Conservation (phyloP, 2,797 vertebrate genomes). For the Hippoglossus hippoglossus region DNA sequence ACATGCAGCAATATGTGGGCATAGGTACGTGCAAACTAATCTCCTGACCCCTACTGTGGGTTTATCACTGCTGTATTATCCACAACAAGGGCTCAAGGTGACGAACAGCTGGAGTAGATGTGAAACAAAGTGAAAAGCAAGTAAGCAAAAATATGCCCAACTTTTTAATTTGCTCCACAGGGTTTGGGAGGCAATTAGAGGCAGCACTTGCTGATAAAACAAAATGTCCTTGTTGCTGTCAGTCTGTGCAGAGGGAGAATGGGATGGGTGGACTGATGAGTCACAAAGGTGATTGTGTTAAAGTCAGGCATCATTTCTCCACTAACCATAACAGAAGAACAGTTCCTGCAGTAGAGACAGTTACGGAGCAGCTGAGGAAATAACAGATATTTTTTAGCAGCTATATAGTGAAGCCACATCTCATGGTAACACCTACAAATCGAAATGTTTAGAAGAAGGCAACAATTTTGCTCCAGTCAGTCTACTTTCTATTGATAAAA, state of each 20-base stretch:
- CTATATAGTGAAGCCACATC: too few species aligned
- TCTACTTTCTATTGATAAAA: too few species aligned
- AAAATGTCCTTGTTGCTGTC: slow-evolving; percentile 42
- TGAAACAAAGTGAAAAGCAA: slow-evolving; percentile 44
- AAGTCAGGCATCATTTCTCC: slow-evolving; percentile 23
- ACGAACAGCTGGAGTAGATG: slow-evolving; percentile 16
- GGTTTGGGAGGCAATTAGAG: slow-evolving; percentile 60
- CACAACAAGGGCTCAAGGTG: not conserved
- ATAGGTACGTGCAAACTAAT: not conserved
- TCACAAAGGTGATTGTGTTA: slow-evolving; percentile 20
- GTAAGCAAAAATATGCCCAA: slow-evolving; percentile 43
- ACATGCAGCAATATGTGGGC: not conserved
- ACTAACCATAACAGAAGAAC: not conserved
- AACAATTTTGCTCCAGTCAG: too few species aligned
- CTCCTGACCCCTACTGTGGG: not conserved
- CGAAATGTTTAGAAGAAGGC: too few species aligned
- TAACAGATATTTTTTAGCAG: too few species aligned
- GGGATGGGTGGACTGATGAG: slow-evolving; percentile 30
- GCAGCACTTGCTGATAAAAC: slow-evolving; percentile 58
- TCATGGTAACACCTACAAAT: too few species aligned
- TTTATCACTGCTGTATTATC: not conserved
- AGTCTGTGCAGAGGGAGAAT: slow-evolving; percentile 10
- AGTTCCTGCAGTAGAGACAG: too few species aligned
- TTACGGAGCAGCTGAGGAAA: too few species aligned
- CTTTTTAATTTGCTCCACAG: slow-evolving; percentile 67